Evolutionary conservation across 2,888 invertebrate genomes (phyloP), one percentile per base, ranked within the genome.

Genomic region (Dynastes grantii): DNA sequence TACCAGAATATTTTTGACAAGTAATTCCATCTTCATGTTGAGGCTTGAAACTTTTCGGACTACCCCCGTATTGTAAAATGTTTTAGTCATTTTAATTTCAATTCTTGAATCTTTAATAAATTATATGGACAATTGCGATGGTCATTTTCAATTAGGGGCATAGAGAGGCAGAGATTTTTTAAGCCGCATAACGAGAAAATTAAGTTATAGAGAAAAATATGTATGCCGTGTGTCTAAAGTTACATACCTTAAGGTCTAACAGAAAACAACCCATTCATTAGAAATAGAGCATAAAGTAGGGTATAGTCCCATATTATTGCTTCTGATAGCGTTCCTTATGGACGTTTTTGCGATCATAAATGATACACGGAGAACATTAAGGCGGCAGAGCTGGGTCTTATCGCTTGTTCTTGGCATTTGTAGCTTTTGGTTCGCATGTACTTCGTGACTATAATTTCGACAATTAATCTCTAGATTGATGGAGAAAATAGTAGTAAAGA

Each of bases 281-380:
- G 29, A 51, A 53, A 68, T 51, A 51, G 29, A 27, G 22, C 27
- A 29, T 68, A 51, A 68, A 68, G 51, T 51, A 22, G 13, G 11
- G 49, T 29, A 51, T 68, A 68, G 45, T 13, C 68, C 13, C 5
- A 68, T 51, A 68, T 68, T 68, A 68, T 68, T 68, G 49, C 68
- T 68, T 68, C 68, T 51, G 68, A 68, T 68, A 68, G 51, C 68
- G 68, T 68, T 68, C 68, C 51, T 68, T 68, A 68, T 51, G 68
- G 68, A 27, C 68, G 16, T 68, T 68, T 68, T 68, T 68, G 51
- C 67, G 49, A 45, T 29, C 68, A 68, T 68, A 68, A 68, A 68
- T 68, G 68, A 68, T 51, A 68, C 68, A 68, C 29, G 68, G 27
- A 68, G 49, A 27, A 68, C 68, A 51, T 68, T 68, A 68, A 49